phyloP scores from a whole-genome alignment of 2,888 invertebrate species.

The Macrophya annulata region DNA sequence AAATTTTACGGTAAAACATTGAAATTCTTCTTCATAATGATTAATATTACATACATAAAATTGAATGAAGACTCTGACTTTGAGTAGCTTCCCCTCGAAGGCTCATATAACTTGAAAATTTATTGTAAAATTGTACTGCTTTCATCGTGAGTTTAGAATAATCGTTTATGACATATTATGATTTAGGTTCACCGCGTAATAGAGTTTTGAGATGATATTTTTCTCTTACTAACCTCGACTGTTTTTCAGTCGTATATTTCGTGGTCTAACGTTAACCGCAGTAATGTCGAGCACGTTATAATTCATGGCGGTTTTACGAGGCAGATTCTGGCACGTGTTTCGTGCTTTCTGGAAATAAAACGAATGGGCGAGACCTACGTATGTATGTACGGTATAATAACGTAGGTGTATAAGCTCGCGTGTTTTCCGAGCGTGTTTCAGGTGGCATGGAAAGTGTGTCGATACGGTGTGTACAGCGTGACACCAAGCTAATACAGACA shows the following conservation, averaged over 20 bases:
- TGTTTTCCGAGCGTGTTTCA: constrained; percentile 36
- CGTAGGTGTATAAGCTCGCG: constrained; percentile 5
- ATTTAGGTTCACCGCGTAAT: not conserved
- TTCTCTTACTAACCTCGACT: not conserved
- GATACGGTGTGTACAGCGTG: constrained; percentile 34
- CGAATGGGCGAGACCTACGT: constrained; percentile 37
- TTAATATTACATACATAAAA: not conserved
- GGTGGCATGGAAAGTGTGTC: constrained; percentile 33
- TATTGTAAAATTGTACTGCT: not conserved
- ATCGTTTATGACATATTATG: constrained; percentile 1
- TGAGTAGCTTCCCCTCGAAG: not conserved
- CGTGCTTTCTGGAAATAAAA: constrained; percentile 49
- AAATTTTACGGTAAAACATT: not conserved
- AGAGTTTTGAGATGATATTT: constrained; percentile 7
- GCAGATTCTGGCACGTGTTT: constrained; percentile 50
- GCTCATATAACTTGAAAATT: constrained; percentile 6
- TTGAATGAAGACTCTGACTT: not conserved
- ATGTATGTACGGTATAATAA: not conserved
- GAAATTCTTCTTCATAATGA: not conserved
- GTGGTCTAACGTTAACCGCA: constrained; percentile 18
- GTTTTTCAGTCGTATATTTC: constrained; percentile 22
- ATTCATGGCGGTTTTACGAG: constrained; percentile 49
- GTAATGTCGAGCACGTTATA: constrained; percentile 47
- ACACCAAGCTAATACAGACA: constrained; percentile 42
- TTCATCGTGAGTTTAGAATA: not conserved